These are phyloP conservation scores for rat (Rattus norvegicus) DNA, from an alignment of 2,113 vertebrate genomes.

Conservation along the genomic window DNA sequence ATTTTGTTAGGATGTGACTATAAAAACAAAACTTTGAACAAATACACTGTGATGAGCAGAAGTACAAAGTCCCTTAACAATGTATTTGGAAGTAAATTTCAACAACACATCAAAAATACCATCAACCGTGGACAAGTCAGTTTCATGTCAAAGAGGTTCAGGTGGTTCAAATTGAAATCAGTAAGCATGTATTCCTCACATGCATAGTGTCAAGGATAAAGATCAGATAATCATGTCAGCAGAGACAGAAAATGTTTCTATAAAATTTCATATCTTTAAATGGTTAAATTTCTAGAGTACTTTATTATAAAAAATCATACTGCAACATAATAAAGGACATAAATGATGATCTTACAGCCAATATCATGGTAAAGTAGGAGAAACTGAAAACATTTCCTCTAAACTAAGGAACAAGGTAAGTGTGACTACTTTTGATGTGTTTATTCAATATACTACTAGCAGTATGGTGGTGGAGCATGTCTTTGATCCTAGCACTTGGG, in stretches of 20 bases:
- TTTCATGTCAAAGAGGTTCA: not conserved
- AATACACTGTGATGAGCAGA: not conserved
- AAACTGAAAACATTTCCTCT: not conserved
- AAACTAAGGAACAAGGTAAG: not conserved
- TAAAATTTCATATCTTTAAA: not conserved
- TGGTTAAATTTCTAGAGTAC: not conserved
- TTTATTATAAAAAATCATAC: not conserved
- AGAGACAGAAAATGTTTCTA: not conserved
- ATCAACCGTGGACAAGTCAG: not conserved
- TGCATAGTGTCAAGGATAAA: not conserved
- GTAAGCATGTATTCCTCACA: not conserved
- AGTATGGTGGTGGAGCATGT: too few relatives aligned
- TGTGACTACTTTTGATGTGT: not conserved
- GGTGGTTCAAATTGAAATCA: not conserved
- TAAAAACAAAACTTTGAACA: not conserved
- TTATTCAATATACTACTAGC: not conserved
- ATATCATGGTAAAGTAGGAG: not conserved
- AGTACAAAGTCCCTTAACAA: not conserved
- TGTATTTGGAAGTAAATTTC: not conserved
- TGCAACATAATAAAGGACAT: not conserved
- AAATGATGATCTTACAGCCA: not conserved
- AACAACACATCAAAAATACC: not conserved
- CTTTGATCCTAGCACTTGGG: too few relatives aligned
- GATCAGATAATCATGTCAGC: not conserved
- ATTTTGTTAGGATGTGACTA: not conserved